Evolutionary conservation across 2,888 invertebrate species (phyloP), one percentile per base, ranked within the genome.

Genomic region (Andrena dorsata): DNA sequence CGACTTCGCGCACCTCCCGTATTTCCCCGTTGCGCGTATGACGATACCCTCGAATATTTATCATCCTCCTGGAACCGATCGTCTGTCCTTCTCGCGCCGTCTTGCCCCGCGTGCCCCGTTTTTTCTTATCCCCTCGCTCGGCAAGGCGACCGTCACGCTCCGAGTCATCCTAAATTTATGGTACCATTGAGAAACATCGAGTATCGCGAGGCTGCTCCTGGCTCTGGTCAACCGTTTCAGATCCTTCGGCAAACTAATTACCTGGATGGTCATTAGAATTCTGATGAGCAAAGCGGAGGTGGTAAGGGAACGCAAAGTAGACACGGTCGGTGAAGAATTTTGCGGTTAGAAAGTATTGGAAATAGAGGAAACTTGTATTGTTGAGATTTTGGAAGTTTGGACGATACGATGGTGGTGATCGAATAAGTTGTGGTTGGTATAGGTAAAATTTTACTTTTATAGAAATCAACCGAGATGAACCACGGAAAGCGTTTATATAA

Each of bases 21-120:
- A 73, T 74, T 84, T 84, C 69, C 80, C 82, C 56, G 68, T 76
- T 71, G 76, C 76, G 51, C 76, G 75, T 79, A 86, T 76, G 81
- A 87, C 87, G 81, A 86, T 66, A 76, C 71, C 69, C 20, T 28
- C 69, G 75, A 66, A 84, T 85, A 87, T 86, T 87, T 82, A 87
- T 86, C 86, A 86, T 86, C 84, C 76, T 80, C 86, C 53, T 26
- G 16, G n/a, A 70, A 32, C 80, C 56, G 56, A 74, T 51, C 76
- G 68, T 16, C 28, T 49, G 26, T 65, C 73, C 73, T 28, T 73
- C 26, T 20, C 65, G 28, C 60, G 23, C 28, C n/a, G 53, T 13
- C 53, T 8, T 20, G 10, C 66, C 16, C 66, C 26, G 28, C 20
- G 16, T 1, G 13, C 26, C 8, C 13, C 6, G 5, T 26, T 26